Percentiles rank a stretch among this genome's conserved stretches.
phyloP scores from a whole-genome alignment of 2,888 invertebrate species.

The Seira ritae region DNA sequence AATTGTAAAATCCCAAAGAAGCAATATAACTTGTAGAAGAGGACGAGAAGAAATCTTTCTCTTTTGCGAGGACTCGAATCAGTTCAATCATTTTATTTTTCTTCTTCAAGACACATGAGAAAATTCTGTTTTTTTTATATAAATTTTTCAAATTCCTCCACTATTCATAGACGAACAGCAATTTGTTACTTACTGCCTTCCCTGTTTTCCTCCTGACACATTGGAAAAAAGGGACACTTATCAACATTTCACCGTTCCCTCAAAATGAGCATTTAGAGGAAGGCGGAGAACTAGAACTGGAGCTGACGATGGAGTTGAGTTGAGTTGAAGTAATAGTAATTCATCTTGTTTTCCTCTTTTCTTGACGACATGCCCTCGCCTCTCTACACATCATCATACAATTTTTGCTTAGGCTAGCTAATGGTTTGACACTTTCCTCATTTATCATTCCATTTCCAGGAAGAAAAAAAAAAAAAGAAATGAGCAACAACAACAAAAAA shows the following conservation, averaged over 20 bases:
- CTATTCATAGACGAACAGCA: too few relatives aligned
- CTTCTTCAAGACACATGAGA: background rate
- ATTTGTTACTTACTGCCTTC: conserved; percentile 18
- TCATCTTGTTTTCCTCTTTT: conserved; percentile 16
- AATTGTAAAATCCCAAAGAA: too few relatives aligned
- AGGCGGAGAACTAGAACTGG: conserved; percentile 2
- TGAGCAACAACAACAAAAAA: too few relatives aligned
- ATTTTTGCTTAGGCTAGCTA: conserved; percentile 37
- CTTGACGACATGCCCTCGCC: conserved; percentile 18
- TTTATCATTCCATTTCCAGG: conserved; percentile 55
- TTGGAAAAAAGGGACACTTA: conserved; percentile 12
- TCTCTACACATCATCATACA: conserved; percentile 12
- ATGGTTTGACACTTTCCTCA: conserved; percentile 57
- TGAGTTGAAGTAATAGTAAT: too few relatives aligned
- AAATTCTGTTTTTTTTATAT: background rate
- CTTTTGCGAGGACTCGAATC: too few relatives aligned
- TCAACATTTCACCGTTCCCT: conserved; percentile 13
- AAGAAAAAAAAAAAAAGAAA: too few relatives aligned
- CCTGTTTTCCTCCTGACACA: background rate
- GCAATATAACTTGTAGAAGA: too few relatives aligned
- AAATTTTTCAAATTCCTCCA: background rate
- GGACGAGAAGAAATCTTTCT: too few relatives aligned
- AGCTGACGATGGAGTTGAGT: conserved; percentile 7
- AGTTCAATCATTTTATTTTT: background rate
- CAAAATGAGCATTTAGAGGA: background rate